Base-by-base conservation (phyloP, 2,888 invertebrate genomes). In the Orthonychiurus folsomi region DNA sequence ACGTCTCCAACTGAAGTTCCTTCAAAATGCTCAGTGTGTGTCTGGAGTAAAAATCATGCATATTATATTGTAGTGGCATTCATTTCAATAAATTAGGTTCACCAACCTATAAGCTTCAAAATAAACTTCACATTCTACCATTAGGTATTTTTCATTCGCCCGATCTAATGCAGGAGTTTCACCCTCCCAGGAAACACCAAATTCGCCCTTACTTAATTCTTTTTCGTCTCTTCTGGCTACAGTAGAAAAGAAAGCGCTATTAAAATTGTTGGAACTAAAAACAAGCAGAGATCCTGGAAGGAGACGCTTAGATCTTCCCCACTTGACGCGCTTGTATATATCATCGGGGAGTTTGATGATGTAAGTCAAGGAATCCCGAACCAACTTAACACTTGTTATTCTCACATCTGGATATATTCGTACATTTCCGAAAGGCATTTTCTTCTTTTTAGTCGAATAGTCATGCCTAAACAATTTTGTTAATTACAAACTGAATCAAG, bases 61-160 rank as follows among this genome's bases (percentile, higher is more conserved):
- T 15, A 52, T 20, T n/a, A n/a, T n/a, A n/a, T n/a, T n/a, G n/a
- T n/a, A n/a, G n/a, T n/a, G n/a, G n/a, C n/a, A n/a, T n/a, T n/a
- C n/a, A n/a, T n/a, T n/a, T n/a, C n/a, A n/a, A n/a, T n/a, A n/a
- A n/a, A n/a, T n/a, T n/a, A n/a, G 9, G n/a, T n/a, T n/a, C n/a
- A 89, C 87, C 73, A 86, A 84, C 66, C 85, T 81, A 74, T 90
- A 91, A 0, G 90, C 88, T 74, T 90, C 90, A 75, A 90, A 89
- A 76, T 86, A 92, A 0, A 87, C 84, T 59, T 84, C 84, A 59
- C 87, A 85, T 75, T 90, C 89, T 1, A 87, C 81, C 86, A 90
- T 87, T 0, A 83, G 73, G 65, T 82, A 83, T 0, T 77, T 67
- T 64, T 78, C 75, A 0, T 77, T 75, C 25, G 25, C 24, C 25